Conservation (phyloP, 2,888 invertebrate genomes). For the Microplitis manilae region DNA sequence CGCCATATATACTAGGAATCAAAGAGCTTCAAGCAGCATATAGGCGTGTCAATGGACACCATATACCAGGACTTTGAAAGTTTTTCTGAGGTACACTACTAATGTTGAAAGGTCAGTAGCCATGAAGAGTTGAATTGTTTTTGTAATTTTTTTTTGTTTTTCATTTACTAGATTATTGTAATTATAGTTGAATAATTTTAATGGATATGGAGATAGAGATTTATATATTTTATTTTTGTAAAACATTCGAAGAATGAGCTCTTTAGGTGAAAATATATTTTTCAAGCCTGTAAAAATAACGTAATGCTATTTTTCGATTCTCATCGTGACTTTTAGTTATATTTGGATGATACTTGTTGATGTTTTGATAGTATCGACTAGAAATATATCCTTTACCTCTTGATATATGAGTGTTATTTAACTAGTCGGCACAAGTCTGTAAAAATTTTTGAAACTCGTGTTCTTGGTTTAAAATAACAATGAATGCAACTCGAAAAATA, state of each 20-base stretch:
- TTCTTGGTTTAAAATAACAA: background rate
- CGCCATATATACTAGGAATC: background rate
- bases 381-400: background rate
- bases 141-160: too few relatives aligned
- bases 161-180: background rate
- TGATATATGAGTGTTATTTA: background rate
- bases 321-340: background rate
- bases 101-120: background rate
- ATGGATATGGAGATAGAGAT: background rate
- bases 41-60: background rate
- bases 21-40: background rate
- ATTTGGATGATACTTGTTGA: background rate
- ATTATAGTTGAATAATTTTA: background rate
- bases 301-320: background rate
- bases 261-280: background rate
- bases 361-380: background rate
- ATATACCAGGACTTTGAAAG: background rate
- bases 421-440: background rate
- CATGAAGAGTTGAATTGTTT: background rate
- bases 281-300: background rate
- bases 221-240: background rate
- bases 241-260: background rate
- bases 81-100: background rate
- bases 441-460: background rate
- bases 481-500: background rate